Conservation (phyloP, 2,797 vertebrate genomes). For the Centropyge bicolor region DNA sequence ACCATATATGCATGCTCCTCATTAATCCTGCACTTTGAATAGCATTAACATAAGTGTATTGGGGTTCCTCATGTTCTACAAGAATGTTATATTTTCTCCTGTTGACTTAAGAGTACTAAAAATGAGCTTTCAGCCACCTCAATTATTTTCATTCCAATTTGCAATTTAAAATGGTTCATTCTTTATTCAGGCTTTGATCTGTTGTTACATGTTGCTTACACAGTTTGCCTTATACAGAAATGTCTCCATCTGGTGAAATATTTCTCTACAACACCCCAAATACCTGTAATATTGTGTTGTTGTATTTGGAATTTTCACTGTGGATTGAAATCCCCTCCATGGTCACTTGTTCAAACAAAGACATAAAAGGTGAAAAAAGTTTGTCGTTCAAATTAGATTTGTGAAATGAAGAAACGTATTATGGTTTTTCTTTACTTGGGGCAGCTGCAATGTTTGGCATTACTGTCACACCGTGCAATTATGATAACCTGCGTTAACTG, state of each 20-base stretch:
- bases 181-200: background rate
- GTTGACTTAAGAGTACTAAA: background rate
- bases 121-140: background rate
- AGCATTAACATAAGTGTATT: slow-evolving; percentile 1
- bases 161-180: too few species aligned
- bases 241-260: slow-evolving; percentile 44
- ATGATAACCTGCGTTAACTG: background rate
- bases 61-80: background rate
- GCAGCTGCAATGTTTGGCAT: too few species aligned
- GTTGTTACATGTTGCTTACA: background rate
- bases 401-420: too few species aligned
- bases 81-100: background rate
- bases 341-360: too few species aligned
- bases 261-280: background rate
- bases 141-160: too few species aligned
- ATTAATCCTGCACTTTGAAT: slow-evolving; percentile 4
- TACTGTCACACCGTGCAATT: too few species aligned
- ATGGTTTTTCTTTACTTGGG: too few species aligned
- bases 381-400: too few species aligned
- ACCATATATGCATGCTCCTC: slow-evolving; percentile 4
- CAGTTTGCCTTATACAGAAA: slow-evolving; percentile 3
- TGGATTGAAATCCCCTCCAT: too few species aligned
- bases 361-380: too few species aligned
- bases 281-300: background rate
- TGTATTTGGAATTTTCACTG: too few species aligned